A percentile compares a stretch with the other conserved stretches of the same genome.
Conservation (phyloP, 2,888 invertebrate genomes). For the Rotaria magnacalcarata region DNA sequence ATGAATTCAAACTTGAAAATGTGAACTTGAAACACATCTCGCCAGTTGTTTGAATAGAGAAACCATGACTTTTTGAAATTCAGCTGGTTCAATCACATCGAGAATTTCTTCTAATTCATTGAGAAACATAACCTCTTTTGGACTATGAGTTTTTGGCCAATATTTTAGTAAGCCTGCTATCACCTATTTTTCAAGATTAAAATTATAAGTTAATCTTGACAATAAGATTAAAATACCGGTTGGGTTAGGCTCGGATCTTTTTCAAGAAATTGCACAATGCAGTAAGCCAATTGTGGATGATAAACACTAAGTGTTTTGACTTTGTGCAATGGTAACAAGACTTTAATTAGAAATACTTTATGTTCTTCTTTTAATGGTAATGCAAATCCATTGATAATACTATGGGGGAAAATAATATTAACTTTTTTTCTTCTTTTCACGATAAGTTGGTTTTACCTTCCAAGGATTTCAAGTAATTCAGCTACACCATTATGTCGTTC, state of each 20-base stretch:
- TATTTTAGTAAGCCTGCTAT: conserved; percentile 93
- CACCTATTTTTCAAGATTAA: conserved; percentile 60
- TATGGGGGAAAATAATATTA: conserved; percentile 54
- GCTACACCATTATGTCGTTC: conserved; percentile 99
- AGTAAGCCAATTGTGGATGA: conserved; percentile 94
- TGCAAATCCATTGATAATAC: conserved; percentile 99
- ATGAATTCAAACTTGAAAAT: conserved; percentile 79
- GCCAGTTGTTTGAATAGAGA: conserved; percentile 95
- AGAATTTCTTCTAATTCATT: conserved; percentile 98
- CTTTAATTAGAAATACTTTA: conserved; percentile 95
- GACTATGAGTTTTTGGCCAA: conserved; percentile 99
- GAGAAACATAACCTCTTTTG: conserved; percentile 98
- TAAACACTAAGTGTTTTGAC: conserved; percentile 47
- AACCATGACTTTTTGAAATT: conserved; percentile 96
- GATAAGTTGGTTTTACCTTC: conserved; percentile 57
- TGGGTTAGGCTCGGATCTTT: conserved; percentile 96
- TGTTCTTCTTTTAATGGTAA: conserved; percentile 97
- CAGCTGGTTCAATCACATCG: conserved; percentile 97
- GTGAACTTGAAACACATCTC: conserved; percentile 97
- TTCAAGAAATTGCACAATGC: conserved; percentile 98
- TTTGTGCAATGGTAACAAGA: conserved; percentile 95
- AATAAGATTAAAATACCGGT: conserved; percentile 55
- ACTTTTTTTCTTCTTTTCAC: not conserved
- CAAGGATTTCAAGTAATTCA: conserved; percentile 94
- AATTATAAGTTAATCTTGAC: not conserved